Evolutionary conservation across 2,888 invertebrate species (phyloP), one percentile per base, ranked within the genome.

Genomic region (Amphipoea lucens): DNA sequence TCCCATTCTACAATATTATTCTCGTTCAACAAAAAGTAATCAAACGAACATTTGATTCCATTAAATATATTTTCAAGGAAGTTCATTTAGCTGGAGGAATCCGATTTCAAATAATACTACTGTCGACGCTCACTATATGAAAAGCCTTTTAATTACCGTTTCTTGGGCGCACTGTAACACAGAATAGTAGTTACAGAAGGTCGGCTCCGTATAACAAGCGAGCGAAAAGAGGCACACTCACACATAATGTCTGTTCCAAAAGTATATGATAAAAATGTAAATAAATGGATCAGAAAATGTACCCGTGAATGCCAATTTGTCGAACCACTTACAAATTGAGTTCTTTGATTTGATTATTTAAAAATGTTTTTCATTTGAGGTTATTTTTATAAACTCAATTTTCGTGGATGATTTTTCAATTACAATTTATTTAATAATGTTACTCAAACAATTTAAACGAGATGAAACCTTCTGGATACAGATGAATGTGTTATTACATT

Each of bases 141-240:
- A 90, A 88, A 83, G 88, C 89, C 83, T 88, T 90, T 93, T 94
- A 94, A 94, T 94, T 94, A 94, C 90, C 86, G 60, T 63, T 92
- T 92, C 92, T 93, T 92, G 84, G 87, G 89, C 92, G 93, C 92
- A 92, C 80, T 90, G 87, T 83, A 89, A 90, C 84, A 75, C 9
- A 1, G 14, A 6, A 14, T 0, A 36, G 11, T 7, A 17, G 1
- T 4, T 40, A 12, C 65, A 82, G 65, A 75, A 82, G 79, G 40
- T 23, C 2, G 0, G 0, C 12, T 42, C 1, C 5, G 17, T 51
- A 23, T 0, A 60, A 48, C 20, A 36, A 14, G 70, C 40, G n/a
- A 14, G 70, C 23, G 17, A n/a, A 40, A 36, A 23, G 14, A 23
- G 36, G 14, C 6, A 0, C 20, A 20, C 45, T 7, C 11, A 1